Base-by-base conservation (phyloP, 2,888 invertebrate species). In the Sylvicola cinctus region DNA sequence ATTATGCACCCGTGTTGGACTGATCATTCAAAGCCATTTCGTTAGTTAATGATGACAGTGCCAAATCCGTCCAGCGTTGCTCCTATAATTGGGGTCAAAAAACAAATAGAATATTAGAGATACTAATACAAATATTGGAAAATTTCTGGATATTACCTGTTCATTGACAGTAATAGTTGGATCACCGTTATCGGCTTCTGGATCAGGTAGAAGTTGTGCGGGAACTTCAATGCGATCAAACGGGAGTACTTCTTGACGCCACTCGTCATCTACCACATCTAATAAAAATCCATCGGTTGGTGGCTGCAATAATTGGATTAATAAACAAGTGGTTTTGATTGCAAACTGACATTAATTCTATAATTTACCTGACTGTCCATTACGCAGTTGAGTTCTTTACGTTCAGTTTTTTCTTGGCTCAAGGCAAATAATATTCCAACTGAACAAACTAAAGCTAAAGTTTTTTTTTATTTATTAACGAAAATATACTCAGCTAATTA, bases 131-230 rank as follows among this genome's bases (percentile, higher is more conserved):
- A 20, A 6, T 4, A 20, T 20, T 4, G 20, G n/a, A n/a, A n/a
- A n/a, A n/a, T n/a, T 28, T 4, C 28, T 28, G 10, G n/a, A 7
- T 7, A 28, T 30, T 49, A 83, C 81, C 50, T 80, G 83, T 54
- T 93, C 90, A 50, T 78, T 79, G 6, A 91, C 61, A 1, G 88
- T 88, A 51, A 90, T 71, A 49, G 81, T 81, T 3, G 84, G 78
- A 60, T 90, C 90, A 15, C 83, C 87, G 44, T 80, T 81, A 55
- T 93, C 91, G 2, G 87, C 83, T 54, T 87, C 87, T 1, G 84
- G 84, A 61, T 93, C 91, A 2, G 91, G 85, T 33, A 93, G 61
- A 59, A 91, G 90, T 49, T 78, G 72, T 33, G 75, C 54, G 3
- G 91, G 91, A 5, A 93, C 88, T 35, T 61, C 51, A 44, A 83